phyloP scores from a whole-genome alignment of 35 echinoderm and acorn worm genomes.

The Ophiothrix spiculata region DNA sequence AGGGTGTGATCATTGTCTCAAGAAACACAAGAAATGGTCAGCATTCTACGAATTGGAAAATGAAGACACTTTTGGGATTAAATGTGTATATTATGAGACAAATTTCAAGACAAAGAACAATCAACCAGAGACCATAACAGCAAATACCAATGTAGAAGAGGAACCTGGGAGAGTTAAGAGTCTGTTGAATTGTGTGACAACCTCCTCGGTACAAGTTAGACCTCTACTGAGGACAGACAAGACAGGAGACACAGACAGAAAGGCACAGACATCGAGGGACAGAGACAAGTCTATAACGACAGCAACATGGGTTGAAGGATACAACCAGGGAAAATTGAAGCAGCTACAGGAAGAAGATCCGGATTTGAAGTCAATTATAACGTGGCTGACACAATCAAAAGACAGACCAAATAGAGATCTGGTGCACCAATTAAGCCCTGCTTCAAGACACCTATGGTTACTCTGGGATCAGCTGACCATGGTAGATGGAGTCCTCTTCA shows the following conservation, averaged over 20 bases:
- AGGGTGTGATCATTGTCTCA: slow-evolving; percentile 21
- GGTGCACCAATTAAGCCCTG: neutral
- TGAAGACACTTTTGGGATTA: no score
- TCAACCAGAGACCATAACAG: no score
- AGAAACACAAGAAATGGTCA: slow-evolving; percentile 21
- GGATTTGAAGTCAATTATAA: neutral
- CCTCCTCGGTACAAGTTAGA: no score
- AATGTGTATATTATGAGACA: no score
- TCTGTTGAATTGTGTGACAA: no score
- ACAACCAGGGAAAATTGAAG: neutral
- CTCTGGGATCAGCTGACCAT: slow-evolving; percentile 11
- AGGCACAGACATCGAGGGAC: slow-evolving; percentile 10
- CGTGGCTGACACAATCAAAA: neutral
- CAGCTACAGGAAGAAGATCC: slow-evolving; percentile 16
- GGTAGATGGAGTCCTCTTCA: slow-evolving; percentile 14
- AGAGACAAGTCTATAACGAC: neutral
- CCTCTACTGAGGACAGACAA: no score
- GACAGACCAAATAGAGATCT: neutral
- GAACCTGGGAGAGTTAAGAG: no score
- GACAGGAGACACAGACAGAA: slow-evolving; percentile 31
- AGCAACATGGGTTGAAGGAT: neutral
- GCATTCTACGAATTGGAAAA: slow-evolving; percentile 26
- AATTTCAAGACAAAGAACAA: no score
- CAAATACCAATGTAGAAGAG: no score
- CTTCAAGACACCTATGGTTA: slow-evolving; percentile 8